Evolutionary conservation across 2,888 invertebrate species (phyloP).

Genomic region (Epinotia brunnichana): DNA sequence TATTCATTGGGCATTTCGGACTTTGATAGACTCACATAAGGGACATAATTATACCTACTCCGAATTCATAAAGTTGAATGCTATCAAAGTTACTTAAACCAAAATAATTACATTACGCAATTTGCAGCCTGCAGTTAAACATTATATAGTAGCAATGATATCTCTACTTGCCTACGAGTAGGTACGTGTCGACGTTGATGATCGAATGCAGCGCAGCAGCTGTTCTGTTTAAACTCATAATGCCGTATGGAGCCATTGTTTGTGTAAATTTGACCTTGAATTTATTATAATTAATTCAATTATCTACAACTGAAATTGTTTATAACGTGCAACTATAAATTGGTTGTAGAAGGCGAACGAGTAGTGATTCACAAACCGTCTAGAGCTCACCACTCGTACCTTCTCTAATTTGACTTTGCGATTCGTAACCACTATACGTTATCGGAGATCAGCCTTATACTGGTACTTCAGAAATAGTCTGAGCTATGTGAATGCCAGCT

Average conservation of each 20-base stretch:
- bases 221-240: not conserved
- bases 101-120: constrained; percentile 5
- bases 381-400: not conserved
- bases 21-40: not conserved
- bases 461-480: not conserved
- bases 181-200: not conserved
- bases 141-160: not conserved
- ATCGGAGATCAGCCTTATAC: not conserved
- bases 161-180: not conserved
- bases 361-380: not conserved
- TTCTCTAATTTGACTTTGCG: not conserved
- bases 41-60: not conserved
- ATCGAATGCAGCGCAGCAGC: not conserved
- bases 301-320: not conserved
- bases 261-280: not conserved
- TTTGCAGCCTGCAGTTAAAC: not conserved
- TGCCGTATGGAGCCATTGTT: not conserved
- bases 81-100: constrained; percentile 6
- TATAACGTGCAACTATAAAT: not conserved
- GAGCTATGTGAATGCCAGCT: constrained; percentile 1
- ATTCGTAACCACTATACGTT: not conserved
- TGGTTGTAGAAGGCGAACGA: not conserved
- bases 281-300: not conserved
- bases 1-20: not conserved
- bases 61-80: not conserved